Conservation (phyloP, 2,888 invertebrate genomes). For the Endomychus coccineus region DNA sequence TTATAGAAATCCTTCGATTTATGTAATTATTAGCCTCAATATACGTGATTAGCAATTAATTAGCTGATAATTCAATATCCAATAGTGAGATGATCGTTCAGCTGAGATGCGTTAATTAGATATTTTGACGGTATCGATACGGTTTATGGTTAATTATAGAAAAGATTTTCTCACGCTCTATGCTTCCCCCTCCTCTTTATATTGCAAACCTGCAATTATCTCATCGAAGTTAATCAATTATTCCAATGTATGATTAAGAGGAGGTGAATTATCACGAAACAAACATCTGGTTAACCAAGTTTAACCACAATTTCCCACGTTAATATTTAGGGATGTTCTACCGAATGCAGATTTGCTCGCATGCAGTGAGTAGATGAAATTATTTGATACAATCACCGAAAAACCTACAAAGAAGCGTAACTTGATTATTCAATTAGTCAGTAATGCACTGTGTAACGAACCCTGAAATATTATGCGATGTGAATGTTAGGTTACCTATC, state of each 20-base stretch:
- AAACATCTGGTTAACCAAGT: constrained; percentile 10
- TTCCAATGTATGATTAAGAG: constrained; percentile 13
- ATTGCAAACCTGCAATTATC: constrained; percentile 14
- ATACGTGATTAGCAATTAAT: too few species aligned
- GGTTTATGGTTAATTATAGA: too few species aligned
- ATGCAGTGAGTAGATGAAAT: constrained; percentile 10
- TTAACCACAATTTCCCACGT: constrained; percentile 14
- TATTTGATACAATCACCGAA: constrained; percentile 10
- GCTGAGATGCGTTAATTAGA: too few species aligned
- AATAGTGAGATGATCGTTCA: too few species aligned
- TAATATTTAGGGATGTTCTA: constrained; percentile 8
- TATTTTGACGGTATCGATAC: too few species aligned
- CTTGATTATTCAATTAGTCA: constrained; percentile 14
- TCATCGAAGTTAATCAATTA: constrained; percentile 16
- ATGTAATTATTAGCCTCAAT: too few species aligned
- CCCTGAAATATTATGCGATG: constrained; percentile 7
- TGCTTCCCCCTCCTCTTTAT: constrained; percentile 14
- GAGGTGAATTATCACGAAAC: constrained; percentile 14
- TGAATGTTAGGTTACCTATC: constrained; percentile 12
- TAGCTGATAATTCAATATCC: too few species aligned
- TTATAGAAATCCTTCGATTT: too few species aligned
- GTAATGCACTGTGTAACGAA: constrained; percentile 9
- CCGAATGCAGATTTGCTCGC: constrained; percentile 12
- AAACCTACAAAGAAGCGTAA: constrained; percentile 10
- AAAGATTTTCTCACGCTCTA: too few species aligned